Evolutionary conservation across 1,140 invertebrate genomes (phyloP), one percentile per base, ranked within the genome.

Genomic region (Polypedilum vanderplanki): DNA sequence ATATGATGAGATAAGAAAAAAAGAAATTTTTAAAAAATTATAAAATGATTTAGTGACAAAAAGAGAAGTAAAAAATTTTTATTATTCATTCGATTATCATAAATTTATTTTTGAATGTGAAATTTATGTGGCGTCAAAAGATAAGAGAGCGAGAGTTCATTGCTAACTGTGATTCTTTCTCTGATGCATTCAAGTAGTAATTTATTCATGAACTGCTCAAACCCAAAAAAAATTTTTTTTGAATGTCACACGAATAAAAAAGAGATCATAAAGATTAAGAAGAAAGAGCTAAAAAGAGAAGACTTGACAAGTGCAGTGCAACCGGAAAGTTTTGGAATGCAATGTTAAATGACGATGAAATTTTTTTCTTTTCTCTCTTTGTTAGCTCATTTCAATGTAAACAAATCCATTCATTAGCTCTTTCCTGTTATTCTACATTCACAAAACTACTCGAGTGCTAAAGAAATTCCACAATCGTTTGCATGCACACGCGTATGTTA

Each of bases 51-150:
- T 57, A 57, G 12, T 57, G 46, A 33, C 5, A 5, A 5, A 33
- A 33, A 33, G 24, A 33, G 24, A 33, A 33, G 5, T 8, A 57
- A 57, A 57, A 15, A 57, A 15, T 46, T 46, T 15, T 57, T 57
- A 12, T 57, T 57, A 57, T 57, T 57, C 46, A 57, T 3, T 57
- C n/a, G 46, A 57, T 57, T 57, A 57, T 57, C 46, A 57, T 57
- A 57, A 57, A 57, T 57, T 57, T 12, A n/a, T 57, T 12, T 57
- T n/a, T 57, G 12, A 57, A 57, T 57, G 3, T 57, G n/a, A 57
- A 57, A 57, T 57, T 57, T 57, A 57, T 57, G 46, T 57, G 46
- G 46, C 46, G 46, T 57, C 46, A 15, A 57, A 57, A 57, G 46
- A 57, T 57, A 57, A 57, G 41, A 57, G 46, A 9, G 12, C 0